Base-by-base conservation (phyloP, 1,140 invertebrate genomes). In the Lucilia cuprina region DNA sequence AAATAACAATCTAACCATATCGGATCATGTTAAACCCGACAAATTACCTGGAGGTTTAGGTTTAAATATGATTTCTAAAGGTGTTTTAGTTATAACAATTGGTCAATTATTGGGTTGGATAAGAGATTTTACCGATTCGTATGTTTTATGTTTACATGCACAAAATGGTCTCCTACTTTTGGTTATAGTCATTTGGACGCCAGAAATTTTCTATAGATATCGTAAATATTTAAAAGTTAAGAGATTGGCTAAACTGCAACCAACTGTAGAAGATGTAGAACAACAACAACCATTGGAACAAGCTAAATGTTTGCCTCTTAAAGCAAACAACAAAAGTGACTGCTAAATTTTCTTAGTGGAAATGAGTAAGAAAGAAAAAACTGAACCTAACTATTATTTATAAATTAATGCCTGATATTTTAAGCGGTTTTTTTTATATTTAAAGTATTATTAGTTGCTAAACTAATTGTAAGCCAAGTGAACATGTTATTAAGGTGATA, bases 51-150 rank as follows among this genome's bases (percentile, higher is more conserved):
- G 94, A 19, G 95, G 95, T 0, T 92, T 95, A 41, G 95, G 95
- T 17, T 91, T 96, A 2, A 95, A 94, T 83, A 96, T 96, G 95
- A 93, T 96, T 21, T 92, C 92, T 2, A 96, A 95, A 91, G 95
- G 95, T 25, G 87, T 95, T 1, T 93, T 94, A 34, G 93, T 95
- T 0, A 92, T 95, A 1, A 92, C 92, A 0, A 87, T 95, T 17
- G 95, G 95, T 19, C 94, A 94, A 85, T 87, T 95, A 83, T 91
- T 95, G 17, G 95, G 95, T 50, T 94, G 93, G 92, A 92, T 95
- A 60, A 92, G 94, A 86, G 94, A 95, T 86, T 92, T 92, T 41
- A 93, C 93, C 5, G 89, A 89, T 0, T 95, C 94, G 82, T 95
- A 94, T 86, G 86, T 92, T 3, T 86, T 93, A 1, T 94, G 94